Conservation (phyloP, 2,113 vertebrate genomes). For the Scomber colias region DNA sequence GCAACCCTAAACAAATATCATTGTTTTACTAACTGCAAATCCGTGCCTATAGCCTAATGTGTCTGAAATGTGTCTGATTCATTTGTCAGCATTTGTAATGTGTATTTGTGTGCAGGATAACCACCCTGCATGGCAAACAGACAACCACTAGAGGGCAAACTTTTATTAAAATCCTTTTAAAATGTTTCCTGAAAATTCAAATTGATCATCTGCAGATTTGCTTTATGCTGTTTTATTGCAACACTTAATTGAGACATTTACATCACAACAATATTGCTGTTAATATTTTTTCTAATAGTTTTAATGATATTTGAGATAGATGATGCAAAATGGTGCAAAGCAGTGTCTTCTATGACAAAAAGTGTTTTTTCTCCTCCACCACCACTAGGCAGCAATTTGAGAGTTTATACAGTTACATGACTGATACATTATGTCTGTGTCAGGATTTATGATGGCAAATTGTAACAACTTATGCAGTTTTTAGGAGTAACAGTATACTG, state of each 20-base stretch:
- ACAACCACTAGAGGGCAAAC: slow-evolving; percentile 71
- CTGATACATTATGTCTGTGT: slow-evolving; percentile 11
- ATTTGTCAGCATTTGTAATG: not conserved
- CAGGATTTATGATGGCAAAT: slow-evolving; percentile 7
- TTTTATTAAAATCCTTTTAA: slow-evolving; percentile 26
- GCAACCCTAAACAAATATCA: not conserved
- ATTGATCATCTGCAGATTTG: not conserved
- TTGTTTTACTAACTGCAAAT: not conserved
- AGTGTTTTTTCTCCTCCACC: not conserved
- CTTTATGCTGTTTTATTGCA: not conserved
- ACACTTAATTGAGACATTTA: not conserved
- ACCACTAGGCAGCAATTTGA: not conserved
- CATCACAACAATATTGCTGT: not conserved
- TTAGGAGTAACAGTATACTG: slow-evolving; percentile 31
- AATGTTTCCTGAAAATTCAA: not conserved
- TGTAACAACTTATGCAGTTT: slow-evolving; percentile 46
- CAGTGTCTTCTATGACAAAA: slow-evolving; percentile 1
- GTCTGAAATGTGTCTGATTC: not conserved
- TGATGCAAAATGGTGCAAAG: slow-evolving; percentile 38
- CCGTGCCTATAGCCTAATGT: too few species aligned
- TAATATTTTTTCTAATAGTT: not conserved
- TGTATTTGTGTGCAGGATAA: not conserved
- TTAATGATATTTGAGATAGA: not conserved
- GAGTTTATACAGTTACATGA: not conserved
- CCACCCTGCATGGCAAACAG: slow-evolving; percentile 18